Base-by-base conservation (phyloP, 2,113 vertebrate species). In the Malurus melanocephalus region DNA sequence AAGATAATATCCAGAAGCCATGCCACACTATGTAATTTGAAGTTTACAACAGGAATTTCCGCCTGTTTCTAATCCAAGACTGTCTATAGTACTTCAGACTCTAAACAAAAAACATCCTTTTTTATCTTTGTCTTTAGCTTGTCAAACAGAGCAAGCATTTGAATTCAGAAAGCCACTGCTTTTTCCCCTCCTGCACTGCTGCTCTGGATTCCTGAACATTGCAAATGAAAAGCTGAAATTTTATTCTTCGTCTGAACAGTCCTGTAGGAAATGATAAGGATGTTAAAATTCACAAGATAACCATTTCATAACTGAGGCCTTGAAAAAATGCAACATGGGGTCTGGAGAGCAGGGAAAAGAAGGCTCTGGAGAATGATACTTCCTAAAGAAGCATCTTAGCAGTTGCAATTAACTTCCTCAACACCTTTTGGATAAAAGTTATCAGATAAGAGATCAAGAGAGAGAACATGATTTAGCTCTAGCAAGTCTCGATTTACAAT, bases 401-500 rank as follows among this genome's bases (percentile, higher is more conserved):
- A 80, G 33, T 23, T 86, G 82, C 64, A 87, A 88, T 90, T 80
- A 75, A 74, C 53, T 88, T 88, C 55, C 43, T 81, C 82, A 62
- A 6, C 72, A 87, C 61, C 81, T 90, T 80, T 83, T 33, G 85
- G 83, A 90, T 94, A 88, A 61, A 92, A 51, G 43, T 83, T 92
- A 46, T 59, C 68, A 49, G 82, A 68, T 68, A 81, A 69, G 71
- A 56, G 57, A 74, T 53, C 73, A 55, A 83, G 88, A n/a, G 56
- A 74, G 65, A 55, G 82, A 95, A 68, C 38, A 73, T 46, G 62
- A 79, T 67, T 87, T 56, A 69, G 56, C 83, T 84, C 60, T 26
- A 43, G 89, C 74, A 92, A 67, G 53, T 75, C 77, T 89, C 51
- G 26, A 92, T 85, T 89, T 86, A 75, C 73, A 85, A 92, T 82